Evolutionary conservation across 2,797 vertebrate species (phyloP), one percentile per base, ranked within the genome.

Genomic region (Cossypha caffra): DNA sequence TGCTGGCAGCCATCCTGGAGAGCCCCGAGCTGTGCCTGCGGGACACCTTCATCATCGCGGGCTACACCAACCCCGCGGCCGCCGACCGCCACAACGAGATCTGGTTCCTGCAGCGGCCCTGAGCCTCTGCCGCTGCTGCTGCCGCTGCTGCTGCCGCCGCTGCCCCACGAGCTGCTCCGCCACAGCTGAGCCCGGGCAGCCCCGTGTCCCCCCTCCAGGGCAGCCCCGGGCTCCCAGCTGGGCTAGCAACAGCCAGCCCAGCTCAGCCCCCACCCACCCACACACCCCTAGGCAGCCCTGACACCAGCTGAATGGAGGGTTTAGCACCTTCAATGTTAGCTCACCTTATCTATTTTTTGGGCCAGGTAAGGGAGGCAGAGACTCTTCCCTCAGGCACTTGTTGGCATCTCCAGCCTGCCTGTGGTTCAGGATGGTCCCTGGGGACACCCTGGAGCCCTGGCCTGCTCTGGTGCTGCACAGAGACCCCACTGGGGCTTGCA

Each of bases 21-120:
- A 96, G 95, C 16, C 98, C 98, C 0, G 98, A 87, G 19, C 15
- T 97, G 55, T 98, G 96, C 13, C 58, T 98, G 92, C 98, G 90
- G 26, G 97, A 99, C 86, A 98, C 98, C 0, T 99, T 99, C 97
- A 98, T 99, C 23, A 98, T 99, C 42, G 99, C 99, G 1, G 98
- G 98, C 80, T 99, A 99, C 95, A 99, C 98, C 47, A 99, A 99
- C 94, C 99, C 99, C 0, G 99, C 99, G 7, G 98, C 98, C 43
- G 97, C 96, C 94, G 96, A 98, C 80, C 98, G 98, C 23, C 98
- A 98, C 74, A 99, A 99, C 10, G 99, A 99, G 97, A 98, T 99
- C 92, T 99, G 99, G 99, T 99, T 99, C 96, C 96, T 99, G 3
- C 98, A 99, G 93, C 97, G 97, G 26, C 86, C 86, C 71, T 89